Evolutionary conservation across 1,140 invertebrate species (phyloP).

Genomic region (Nasonia longicornis): DNA sequence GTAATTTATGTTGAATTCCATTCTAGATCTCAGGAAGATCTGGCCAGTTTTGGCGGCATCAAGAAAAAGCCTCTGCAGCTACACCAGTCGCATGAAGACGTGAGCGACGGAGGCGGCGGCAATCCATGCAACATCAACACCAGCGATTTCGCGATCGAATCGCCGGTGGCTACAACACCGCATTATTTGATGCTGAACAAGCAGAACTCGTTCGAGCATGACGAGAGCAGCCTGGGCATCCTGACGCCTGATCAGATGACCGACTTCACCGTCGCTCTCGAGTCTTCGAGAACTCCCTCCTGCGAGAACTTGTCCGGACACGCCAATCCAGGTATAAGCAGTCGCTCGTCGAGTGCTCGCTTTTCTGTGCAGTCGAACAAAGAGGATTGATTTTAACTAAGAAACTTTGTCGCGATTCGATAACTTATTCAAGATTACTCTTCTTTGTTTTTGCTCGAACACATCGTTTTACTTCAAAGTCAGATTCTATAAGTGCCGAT

Average conservation of each 20-base stretch:
- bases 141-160: slow-evolving; percentile 24
- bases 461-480: neutral
- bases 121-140: neutral
- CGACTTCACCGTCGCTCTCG: slow-evolving; percentile 73
- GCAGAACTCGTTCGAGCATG: slow-evolving; percentile 80
- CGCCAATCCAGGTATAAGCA: slow-evolving; percentile 10
- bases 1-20: neutral
- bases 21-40: slow-evolving; percentile 34
- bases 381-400: neutral
- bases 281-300: slow-evolving; percentile 73
- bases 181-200: slow-evolving; percentile 72
- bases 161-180: slow-evolving; percentile 57
- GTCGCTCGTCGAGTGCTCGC: neutral
- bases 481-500: neutral
- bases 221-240: slow-evolving; percentile 86
- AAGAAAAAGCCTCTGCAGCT: slow-evolving; percentile 17
- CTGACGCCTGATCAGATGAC: slow-evolving; percentile 89
- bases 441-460: neutral
- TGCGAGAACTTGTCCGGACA: slow-evolving; percentile 63
- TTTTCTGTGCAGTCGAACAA: no score
- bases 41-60: neutral
- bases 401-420: slow-evolving; percentile 23
- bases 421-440: no score
- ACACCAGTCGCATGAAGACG: slow-evolving; percentile 51
- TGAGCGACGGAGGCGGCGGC: slow-evolving; percentile 32